Percentiles rank a stretch among this genome's conserved stretches.
These are phyloP conservation scores for Trissoscelio sp. DNA, from an alignment of 2,888 invertebrate genomes.

Conservation along the genomic window DNA sequence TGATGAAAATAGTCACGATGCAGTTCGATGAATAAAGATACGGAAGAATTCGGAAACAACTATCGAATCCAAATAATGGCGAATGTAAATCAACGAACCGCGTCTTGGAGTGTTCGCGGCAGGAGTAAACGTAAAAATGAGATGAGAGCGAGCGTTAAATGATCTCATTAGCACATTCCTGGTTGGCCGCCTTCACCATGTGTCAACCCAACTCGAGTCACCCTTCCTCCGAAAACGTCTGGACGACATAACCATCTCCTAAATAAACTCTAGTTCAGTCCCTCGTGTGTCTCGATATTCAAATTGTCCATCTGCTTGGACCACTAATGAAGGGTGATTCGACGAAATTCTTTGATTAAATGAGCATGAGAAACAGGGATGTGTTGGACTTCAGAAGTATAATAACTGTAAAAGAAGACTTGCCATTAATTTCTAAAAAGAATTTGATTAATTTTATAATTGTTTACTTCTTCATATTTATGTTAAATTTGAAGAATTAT, in stretches of 20 bases:
- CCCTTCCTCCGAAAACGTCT: slow-evolving; percentile 71
- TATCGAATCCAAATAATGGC: slow-evolving; percentile 43
- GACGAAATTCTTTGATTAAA: slow-evolving; percentile 43
- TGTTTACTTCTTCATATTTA: no score
- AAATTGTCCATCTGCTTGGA: slow-evolving; percentile 46
- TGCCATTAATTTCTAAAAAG: no score
- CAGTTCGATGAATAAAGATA: slow-evolving; percentile 17
- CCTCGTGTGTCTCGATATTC: slow-evolving; percentile 46
- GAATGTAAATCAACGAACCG: slow-evolving; percentile 53
- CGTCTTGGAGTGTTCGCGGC: slow-evolving; percentile 23
- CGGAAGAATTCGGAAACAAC: slow-evolving; percentile 42
- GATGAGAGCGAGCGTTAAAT: slow-evolving; percentile 77
- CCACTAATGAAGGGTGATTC: slow-evolving; percentile 57
- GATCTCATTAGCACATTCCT: slow-evolving; percentile 83
- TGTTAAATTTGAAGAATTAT: no score
- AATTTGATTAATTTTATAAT: no score
- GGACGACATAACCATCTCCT: slow-evolving; percentile 76
- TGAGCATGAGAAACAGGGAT: neutral
- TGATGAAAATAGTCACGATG: slow-evolving; percentile 28
- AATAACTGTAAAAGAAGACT: no score
- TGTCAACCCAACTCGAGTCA: slow-evolving; percentile 77
- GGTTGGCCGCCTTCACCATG: slow-evolving; percentile 77
- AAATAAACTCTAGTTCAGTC: slow-evolving; percentile 76
- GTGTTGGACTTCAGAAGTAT: neutral
- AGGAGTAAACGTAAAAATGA: slow-evolving; percentile 60